Evolutionary conservation across 1,140 invertebrate genomes (phyloP).

Genomic region (Drosophila eugracilis): DNA sequence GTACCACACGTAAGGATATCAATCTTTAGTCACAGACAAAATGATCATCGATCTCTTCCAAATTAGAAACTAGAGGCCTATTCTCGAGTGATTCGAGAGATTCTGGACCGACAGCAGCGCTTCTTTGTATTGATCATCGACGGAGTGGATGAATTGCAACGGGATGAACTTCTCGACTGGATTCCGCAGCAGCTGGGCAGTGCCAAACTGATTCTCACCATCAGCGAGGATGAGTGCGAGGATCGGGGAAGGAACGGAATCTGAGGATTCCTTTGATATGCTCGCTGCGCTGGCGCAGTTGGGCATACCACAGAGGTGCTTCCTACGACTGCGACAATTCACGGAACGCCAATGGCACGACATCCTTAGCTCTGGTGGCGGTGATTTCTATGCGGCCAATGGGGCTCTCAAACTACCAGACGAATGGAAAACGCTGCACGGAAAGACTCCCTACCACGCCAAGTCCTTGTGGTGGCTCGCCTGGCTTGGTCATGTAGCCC

Average conservation of each 20-base stretch:
- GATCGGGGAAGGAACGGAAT: slow-evolving; percentile 15
- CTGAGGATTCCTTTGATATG: slow-evolving; percentile 55
- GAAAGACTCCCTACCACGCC: slow-evolving; percentile 82
- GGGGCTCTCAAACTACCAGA: slow-evolving; percentile 81
- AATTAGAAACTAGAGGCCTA: slow-evolving; percentile 61
- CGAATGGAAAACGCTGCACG: slow-evolving; percentile 76
- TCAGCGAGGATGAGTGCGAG: slow-evolving; percentile 83
- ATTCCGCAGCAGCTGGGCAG: slow-evolving; percentile 88
- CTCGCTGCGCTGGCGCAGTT: slow-evolving; percentile 70
- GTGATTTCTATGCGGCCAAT: slow-evolving; percentile 83
- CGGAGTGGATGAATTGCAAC: slow-evolving; percentile 89
- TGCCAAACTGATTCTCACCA: slow-evolving; percentile 90
- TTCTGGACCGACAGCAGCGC: slow-evolving; percentile 65
- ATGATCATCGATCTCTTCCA: not conserved
- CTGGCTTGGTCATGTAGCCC: slow-evolving; percentile 80
- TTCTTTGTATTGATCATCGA: slow-evolving; percentile 89
- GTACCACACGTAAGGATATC: slow-evolving; percentile 69
- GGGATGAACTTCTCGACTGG: slow-evolving; percentile 87
- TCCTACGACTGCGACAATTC: slow-evolving; percentile 76
- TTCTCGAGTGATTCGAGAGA: slow-evolving; percentile 57
- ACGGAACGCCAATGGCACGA: slow-evolving; percentile 83
- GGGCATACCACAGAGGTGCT: slow-evolving; percentile 77
- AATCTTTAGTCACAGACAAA: not conserved
- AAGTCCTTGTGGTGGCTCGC: slow-evolving; percentile 84
- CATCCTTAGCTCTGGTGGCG: slow-evolving; percentile 79